Evolutionary conservation across 2,888 invertebrate species (phyloP).

Genomic region (Hedychridium roseum): DNA sequence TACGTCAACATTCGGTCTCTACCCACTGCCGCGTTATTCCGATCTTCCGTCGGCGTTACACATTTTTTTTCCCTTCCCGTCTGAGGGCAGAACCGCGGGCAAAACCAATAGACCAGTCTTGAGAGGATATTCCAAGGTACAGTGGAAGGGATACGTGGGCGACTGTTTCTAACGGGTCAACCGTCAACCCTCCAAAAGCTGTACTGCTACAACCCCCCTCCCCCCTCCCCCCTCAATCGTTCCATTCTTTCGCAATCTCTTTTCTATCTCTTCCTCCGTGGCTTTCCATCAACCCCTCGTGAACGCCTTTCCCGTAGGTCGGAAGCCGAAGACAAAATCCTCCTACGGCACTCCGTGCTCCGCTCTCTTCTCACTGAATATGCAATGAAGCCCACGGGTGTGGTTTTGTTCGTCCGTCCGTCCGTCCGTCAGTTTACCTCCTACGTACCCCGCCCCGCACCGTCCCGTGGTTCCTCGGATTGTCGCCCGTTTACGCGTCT

Average conservation of each 20-base stretch:
- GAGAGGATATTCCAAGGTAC: conserved; percentile 41
- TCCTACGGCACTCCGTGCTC: conserved; percentile 32
- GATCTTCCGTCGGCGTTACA: too few relatives aligned
- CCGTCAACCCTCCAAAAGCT: conserved; percentile 23
- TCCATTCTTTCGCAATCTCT: conserved; percentile 7
- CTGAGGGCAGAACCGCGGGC: conserved; percentile 20
- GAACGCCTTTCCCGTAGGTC: too few relatives aligned
- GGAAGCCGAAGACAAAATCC: conserved; percentile 52
- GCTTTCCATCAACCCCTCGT: too few relatives aligned
- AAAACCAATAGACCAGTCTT: conserved; percentile 49
- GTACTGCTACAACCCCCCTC: conserved; percentile 28
- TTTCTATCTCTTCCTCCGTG: neutral
- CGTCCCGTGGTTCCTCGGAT: conserved; percentile 8
- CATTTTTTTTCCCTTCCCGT: neutral
- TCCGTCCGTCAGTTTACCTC: conserved; percentile 34
- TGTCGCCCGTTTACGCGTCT: neutral
- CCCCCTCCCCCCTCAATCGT: conserved; percentile 19
- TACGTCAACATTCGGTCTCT: conserved; percentile 8
- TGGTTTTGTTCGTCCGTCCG: conserved; percentile 36
- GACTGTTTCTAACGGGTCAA: conserved; percentile 39
- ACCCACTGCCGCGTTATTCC: neutral
- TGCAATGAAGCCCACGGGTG: conserved; percentile 53
- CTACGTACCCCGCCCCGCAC: conserved; percentile 16
- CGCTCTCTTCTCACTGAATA: conserved; percentile 51
- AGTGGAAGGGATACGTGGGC: conserved; percentile 34